phyloP scores from a whole-genome alignment of 2,797 vertebrate species.

The Nannoperca obscura region DNA sequence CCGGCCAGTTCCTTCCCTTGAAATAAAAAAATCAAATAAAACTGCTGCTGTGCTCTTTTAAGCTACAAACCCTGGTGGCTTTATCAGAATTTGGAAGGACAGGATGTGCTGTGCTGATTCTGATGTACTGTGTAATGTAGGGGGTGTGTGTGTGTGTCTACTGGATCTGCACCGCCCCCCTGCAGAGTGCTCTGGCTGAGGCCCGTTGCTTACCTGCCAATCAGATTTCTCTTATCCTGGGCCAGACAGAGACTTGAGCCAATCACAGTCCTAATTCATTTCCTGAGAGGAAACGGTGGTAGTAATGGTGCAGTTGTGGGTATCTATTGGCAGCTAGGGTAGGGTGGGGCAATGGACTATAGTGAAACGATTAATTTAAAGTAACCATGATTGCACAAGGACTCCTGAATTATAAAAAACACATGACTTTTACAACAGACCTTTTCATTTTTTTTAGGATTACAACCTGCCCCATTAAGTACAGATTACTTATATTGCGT shows the following conservation, averaged over 20 bases:
- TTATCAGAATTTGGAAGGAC: constrained; percentile 50
- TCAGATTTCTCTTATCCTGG: constrained; percentile 64
- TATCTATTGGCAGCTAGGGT: constrained; percentile 39
- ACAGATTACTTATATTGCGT: neutral
- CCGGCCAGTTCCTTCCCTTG: constrained; percentile 45
- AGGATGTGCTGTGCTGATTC: constrained; percentile 33
- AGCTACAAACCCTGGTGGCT: constrained; percentile 34
- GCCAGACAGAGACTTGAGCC: constrained; percentile 61
- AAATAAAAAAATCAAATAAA: constrained; percentile 29
- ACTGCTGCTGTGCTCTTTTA: constrained; percentile 28
- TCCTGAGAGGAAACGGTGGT: constrained; percentile 64
- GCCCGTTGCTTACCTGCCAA: constrained; percentile 56
- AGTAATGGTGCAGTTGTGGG: constrained; percentile 49
- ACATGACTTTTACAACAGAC: neutral
- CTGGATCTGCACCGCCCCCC: constrained; percentile 52
- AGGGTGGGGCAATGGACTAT: constrained; percentile 22
- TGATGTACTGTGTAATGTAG: neutral
- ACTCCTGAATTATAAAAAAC: constrained; percentile 18
- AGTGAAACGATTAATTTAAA: constrained; percentile 42
- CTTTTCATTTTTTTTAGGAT: neutral
- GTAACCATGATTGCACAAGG: constrained; percentile 19
- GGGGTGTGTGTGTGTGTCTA: constrained; percentile 18
- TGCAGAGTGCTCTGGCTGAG: constrained; percentile 48
- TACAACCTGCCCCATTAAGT: neutral
- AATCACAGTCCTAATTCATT: constrained; percentile 70